These are phyloP conservation scores for Salpingus planirostris DNA, from an alignment of 2,888 invertebrate species.

Conservation along the genomic window DNA sequence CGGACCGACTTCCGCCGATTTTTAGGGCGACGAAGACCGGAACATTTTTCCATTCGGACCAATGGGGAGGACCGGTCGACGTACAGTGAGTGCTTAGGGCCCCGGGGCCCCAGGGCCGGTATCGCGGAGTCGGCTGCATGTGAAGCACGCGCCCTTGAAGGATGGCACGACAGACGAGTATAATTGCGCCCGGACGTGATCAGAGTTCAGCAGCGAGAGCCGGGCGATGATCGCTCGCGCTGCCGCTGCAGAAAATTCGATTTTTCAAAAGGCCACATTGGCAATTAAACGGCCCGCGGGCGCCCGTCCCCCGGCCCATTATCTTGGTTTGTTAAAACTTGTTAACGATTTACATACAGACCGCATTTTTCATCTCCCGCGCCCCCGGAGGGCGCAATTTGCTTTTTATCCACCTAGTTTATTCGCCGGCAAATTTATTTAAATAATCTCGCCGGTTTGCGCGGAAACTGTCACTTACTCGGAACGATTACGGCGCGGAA, in stretches of 20 bases:
- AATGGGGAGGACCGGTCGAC: neutral
- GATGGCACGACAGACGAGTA: conserved; percentile 34
- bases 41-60: conserved; percentile 4
- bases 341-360: conserved; percentile 10
- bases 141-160: conserved; percentile 33
- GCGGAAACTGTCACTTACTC: conserved; percentile 2
- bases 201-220: conserved; percentile 28
- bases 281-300: conserved; percentile 5
- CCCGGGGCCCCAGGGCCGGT: conserved; percentile 5
- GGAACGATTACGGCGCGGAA: conserved; percentile 1
- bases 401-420: conserved; percentile 3
- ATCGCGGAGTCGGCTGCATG: conserved; percentile 21
- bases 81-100: conserved; percentile 2
- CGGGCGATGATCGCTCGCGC: conserved; percentile 19
- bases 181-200: conserved; percentile 34
- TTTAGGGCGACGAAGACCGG: conserved; percentile 4
- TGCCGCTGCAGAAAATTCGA: no score
- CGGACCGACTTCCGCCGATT: neutral
- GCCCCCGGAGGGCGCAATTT: conserved; percentile 1
- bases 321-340: conserved; percentile 12
- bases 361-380: conserved; percentile 1
- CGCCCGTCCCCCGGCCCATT: conserved; percentile 13
- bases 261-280: neutral
- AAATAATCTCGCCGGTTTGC: conserved; percentile 2
- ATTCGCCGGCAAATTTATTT: conserved; percentile 4